These are phyloP conservation scores for Drosophila leonis DNA, from an alignment of 2,888 invertebrate species.

Conservation along the genomic window DNA sequence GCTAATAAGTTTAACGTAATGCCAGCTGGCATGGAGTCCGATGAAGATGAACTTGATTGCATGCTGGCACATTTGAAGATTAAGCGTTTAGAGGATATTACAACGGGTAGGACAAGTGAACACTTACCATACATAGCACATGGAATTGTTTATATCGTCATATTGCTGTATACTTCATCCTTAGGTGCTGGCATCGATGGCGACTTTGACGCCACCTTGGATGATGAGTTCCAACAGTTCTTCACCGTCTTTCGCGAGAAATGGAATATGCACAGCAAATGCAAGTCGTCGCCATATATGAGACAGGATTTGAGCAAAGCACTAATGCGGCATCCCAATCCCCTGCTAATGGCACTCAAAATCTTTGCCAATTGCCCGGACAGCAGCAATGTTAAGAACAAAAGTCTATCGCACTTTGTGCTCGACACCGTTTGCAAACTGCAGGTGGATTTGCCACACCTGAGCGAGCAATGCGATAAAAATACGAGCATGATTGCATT, in stretches of 20 bases:
- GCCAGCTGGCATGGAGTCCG: slow-evolving; percentile 83
- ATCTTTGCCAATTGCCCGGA: slow-evolving; percentile 84
- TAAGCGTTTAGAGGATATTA: slow-evolving; percentile 84
- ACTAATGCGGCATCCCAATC: slow-evolving; percentile 64
- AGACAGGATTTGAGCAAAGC: slow-evolving; percentile 56
- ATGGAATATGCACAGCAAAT: slow-evolving; percentile 81
- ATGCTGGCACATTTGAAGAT: slow-evolving; percentile 80
- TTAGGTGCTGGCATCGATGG: slow-evolving; percentile 83
- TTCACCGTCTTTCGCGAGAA: slow-evolving; percentile 79
- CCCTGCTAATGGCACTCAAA: slow-evolving; percentile 83
- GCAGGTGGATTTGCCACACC: slow-evolving; percentile 84
- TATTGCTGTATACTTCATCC: background rate
- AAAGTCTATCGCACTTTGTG: slow-evolving; percentile 85
- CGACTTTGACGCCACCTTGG: slow-evolving; percentile 82
- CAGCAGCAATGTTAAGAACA: slow-evolving; percentile 84
- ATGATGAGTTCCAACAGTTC: slow-evolving; percentile 72
- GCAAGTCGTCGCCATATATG: slow-evolving; percentile 66
- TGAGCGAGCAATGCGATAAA: slow-evolving; percentile 85
- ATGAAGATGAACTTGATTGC: slow-evolving; percentile 70
- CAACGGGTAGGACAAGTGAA: slow-evolving; percentile 61
- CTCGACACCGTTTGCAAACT: slow-evolving; percentile 88
- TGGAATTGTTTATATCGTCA: background rate
- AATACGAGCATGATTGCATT: slow-evolving; percentile 90
- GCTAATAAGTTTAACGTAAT: slow-evolving; percentile 46
- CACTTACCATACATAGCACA: background rate